Base-by-base conservation (phyloP, 2,113 vertebrate species). In the Seriola aureovittata region DNA sequence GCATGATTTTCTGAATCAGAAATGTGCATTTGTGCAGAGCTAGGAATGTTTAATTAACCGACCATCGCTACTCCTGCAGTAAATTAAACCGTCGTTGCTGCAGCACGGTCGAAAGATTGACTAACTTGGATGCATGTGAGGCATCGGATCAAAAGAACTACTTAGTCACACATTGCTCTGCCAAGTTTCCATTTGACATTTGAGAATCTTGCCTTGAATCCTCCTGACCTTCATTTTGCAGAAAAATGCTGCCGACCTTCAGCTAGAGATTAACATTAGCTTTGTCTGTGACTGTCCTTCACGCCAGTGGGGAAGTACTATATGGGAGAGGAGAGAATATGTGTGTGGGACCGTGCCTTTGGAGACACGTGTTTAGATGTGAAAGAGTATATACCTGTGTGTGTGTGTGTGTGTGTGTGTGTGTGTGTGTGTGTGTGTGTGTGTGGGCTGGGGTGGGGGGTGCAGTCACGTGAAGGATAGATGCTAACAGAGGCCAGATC, bases 141-240 rank as follows among this genome's bases (percentile, higher is more conserved):
- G 40, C 65, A 0, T 74, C 14, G 8, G 63, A 76, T 74, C 32
- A 54, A 86, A 88, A 72, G 74, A 80, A 34, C 32, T 3, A 13
- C 81, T 76, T 17, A 8, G 78, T 58, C 75, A 1, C 70, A 46
- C 36, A 4, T 50, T 13, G 1, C 75, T 44, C 46, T 63, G 88
- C 88, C 91, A 91, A 87, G 75, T 91, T 85, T 89, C 84, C 74
- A 4, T 63, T 19, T 93, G 91, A 86, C 93, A 92, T 93, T 91
- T 93, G 62, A 85, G 80, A 79, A 88, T 81, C 90, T 86, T 34
- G 32, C 75, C 84, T 78, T 59, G 64, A 82, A 77, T 88, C 71
- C 75, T 55, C 21, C 80, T 82, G 86, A 85, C 91, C 88, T 91
- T 92, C 58, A 81, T 70, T 78, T 88, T 44, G 73, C 46, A 34